These are phyloP conservation scores for Oncorhynchus masou DNA, from an alignment of 2,113 vertebrate genomes.

Conservation along the genomic window DNA sequence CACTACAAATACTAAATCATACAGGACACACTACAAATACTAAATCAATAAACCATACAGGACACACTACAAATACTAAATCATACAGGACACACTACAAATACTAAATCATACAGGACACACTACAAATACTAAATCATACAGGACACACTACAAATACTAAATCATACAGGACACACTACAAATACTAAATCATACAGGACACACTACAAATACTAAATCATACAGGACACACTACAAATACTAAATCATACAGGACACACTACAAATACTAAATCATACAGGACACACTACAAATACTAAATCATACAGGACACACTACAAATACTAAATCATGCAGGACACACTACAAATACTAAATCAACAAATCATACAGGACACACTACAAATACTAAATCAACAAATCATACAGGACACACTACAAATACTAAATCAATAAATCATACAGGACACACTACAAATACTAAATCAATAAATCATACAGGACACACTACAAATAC, in stretches of 20 bases:
- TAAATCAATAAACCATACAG: too few relatives aligned
- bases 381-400: too few relatives aligned
- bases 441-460: conserved; percentile 69
- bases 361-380: conserved; percentile 8
- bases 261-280: conserved; percentile 71
- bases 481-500: conserved; percentile 64
- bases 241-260: conserved; percentile 62
- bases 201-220: conserved; percentile 25
- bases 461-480: conserved; percentile 51
- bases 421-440: conserved; percentile 61
- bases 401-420: too few relatives aligned
- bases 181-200: too few relatives aligned
- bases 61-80: conserved; percentile 41
- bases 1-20: too few relatives aligned
- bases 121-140: conserved; percentile 65
- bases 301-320: conserved; percentile 62
- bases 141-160: conserved; percentile 30
- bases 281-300: conserved; percentile 70
- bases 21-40: neutral
- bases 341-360: conserved; percentile 63
- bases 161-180: conserved; percentile 34
- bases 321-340: conserved; percentile 58
- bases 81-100: conserved; percentile 69
- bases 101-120: conserved; percentile 66
- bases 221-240: neutral